phyloP scores from a whole-genome alignment of 2,113 vertebrate species.

The Merops nubicus region DNA sequence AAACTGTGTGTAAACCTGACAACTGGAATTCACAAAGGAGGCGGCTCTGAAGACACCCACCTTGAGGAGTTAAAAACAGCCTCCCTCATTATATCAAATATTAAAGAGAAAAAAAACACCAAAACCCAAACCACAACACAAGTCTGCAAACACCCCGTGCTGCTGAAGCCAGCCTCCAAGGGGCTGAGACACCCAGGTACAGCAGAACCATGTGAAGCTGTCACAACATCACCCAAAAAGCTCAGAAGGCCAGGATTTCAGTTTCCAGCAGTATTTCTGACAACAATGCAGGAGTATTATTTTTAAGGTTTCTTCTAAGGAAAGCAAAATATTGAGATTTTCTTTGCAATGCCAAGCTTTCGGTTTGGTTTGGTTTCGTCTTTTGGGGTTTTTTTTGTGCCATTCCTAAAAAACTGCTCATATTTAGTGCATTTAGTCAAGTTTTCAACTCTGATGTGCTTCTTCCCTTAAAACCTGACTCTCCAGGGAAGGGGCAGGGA shows the following conservation, averaged over 20 bases:
- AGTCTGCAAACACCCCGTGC: accelerated
- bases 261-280: too few relatives aligned
- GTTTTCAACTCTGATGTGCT: not conserved
- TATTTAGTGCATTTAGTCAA: not conserved
- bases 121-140: too few relatives aligned
- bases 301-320: not conserved
- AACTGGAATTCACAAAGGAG: not conserved
- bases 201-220: accelerated
- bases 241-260: not conserved
- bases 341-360: not conserved
- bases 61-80: not conserved
- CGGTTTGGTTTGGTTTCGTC: too few relatives aligned
- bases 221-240: not conserved
- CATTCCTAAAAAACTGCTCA: not conserved
- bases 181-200: not conserved
- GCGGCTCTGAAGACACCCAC: not conserved
- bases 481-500: not conserved
- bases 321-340: conserved; percentile 14
- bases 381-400: not conserved
- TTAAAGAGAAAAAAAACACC: not conserved
- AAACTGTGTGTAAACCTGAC: not conserved
- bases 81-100: not conserved
- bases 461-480: not conserved
- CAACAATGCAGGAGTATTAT: too few relatives aligned
- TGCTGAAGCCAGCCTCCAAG: not conserved